Percentiles rank a stretch among this genome's conserved stretches.
Conservation (phyloP, 2,113 vertebrate species). For the Oplegnathus fasciatus region DNA sequence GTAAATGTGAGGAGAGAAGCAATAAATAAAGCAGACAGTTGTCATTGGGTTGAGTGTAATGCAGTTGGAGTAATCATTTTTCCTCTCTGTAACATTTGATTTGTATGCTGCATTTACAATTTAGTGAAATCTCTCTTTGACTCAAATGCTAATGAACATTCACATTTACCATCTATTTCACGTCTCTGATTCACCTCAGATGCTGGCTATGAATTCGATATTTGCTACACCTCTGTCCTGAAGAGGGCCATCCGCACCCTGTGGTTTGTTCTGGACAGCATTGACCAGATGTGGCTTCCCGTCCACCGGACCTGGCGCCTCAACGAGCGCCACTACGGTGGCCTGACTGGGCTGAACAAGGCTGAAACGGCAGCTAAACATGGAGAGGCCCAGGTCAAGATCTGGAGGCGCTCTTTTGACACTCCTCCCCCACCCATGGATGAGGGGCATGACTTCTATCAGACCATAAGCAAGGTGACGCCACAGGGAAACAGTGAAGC, state of each 20-base stretch:
- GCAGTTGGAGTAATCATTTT: background rate
- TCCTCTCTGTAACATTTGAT: background rate
- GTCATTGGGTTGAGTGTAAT: background rate
- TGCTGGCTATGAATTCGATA: constrained; percentile 90
- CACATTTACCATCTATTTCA: background rate
- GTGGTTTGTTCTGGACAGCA: constrained; percentile 91
- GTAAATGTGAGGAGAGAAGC: background rate
- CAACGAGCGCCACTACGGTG: constrained; percentile 94
- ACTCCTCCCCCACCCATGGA: constrained; percentile 92
- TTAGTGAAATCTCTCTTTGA: background rate
- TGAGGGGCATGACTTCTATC: constrained; percentile 84
- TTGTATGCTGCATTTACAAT: background rate
- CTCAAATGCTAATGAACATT: background rate
- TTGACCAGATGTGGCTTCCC: constrained; percentile 95
- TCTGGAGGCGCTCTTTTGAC: constrained; percentile 94
- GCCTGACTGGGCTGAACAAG: constrained; percentile 93
- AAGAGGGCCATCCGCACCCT: constrained; percentile 93
- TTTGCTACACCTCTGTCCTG: constrained; percentile 93
- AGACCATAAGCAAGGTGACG: constrained; percentile 83
- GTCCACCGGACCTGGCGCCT: constrained; percentile 92
- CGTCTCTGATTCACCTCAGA: constrained; percentile 69
- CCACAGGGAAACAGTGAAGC: background rate
- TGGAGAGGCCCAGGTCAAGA: constrained; percentile 93
- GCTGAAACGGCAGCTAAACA: constrained; percentile 93
- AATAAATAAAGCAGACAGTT: background rate